Percentiles rank a stretch among this genome's conserved stretches.
Evolutionary conservation across 2,797 vertebrate species (phyloP).

Genomic region (Kryptopterus vitreolus): DNA sequence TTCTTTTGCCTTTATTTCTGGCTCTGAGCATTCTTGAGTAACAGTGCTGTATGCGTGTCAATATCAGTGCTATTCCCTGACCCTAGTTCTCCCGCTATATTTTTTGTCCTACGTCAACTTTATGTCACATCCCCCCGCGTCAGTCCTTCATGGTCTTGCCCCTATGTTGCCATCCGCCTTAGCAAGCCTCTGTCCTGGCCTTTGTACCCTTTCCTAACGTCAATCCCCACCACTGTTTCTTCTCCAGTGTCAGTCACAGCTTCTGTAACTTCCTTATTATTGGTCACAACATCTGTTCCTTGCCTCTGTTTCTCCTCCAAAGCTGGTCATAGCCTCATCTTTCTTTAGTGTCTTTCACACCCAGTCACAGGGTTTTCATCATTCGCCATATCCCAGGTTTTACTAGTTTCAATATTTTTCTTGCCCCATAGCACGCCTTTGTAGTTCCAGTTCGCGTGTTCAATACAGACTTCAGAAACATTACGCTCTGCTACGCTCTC

Average conservation of each 20-base stretch:
- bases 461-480: too few relatives aligned
- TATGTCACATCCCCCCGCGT: slow-evolving; percentile 4
- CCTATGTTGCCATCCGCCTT: neutral
- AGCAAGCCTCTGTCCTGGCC: neutral
- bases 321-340: neutral
- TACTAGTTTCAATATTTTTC: neutral
- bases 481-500: neutral
- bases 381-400: neutral
- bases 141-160: neutral
- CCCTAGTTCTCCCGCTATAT: neutral
- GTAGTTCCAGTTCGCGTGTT: neutral
- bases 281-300: neutral
- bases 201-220: neutral
- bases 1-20: neutral
- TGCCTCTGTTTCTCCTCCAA: neutral
- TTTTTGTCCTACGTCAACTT: neutral
- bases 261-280: neutral
- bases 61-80: neutral
- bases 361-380: slow-evolving; percentile 14
- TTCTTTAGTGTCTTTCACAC: neutral
- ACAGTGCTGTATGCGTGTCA: too few relatives aligned
- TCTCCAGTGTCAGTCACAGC: neutral
- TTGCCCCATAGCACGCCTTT: neutral
- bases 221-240: too few relatives aligned
- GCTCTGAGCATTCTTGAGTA: neutral